Conservation (phyloP, 2,113 vertebrate species). For the Sinocyclocheilus grahami region DNA sequence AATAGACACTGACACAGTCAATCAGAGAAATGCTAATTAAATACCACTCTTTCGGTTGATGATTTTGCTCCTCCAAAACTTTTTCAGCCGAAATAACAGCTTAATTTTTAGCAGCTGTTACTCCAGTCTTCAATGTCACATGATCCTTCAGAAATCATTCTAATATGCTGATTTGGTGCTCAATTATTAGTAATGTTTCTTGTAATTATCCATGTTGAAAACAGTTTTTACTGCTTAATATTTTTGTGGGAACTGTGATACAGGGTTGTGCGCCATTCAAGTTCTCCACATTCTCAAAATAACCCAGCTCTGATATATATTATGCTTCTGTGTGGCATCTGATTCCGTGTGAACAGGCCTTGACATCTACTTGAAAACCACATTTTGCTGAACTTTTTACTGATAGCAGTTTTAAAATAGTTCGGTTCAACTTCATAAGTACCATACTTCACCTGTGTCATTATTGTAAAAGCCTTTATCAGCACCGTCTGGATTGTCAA, state of each 20-base stretch:
- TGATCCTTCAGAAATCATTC: not conserved
- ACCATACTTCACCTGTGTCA: not conserved
- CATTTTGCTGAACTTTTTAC: not conserved
- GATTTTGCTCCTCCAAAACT: too few relatives aligned
- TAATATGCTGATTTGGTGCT: not conserved
- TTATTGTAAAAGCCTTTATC: constrained; percentile 7
- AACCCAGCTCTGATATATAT: not conserved
- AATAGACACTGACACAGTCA: too few relatives aligned
- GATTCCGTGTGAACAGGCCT: not conserved
- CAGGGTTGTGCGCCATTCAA: not conserved
- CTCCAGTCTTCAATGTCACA: not conserved
- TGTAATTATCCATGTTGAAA: not conserved
- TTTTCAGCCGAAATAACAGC: too few relatives aligned
- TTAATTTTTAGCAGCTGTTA: not conserved
- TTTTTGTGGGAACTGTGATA: not conserved
- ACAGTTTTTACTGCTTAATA: not conserved
- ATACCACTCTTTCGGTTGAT: too few relatives aligned
- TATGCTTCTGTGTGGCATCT: not conserved
- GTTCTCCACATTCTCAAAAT: not conserved
- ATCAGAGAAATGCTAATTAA: too few relatives aligned
- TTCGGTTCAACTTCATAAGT: not conserved
- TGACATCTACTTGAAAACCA: not conserved
- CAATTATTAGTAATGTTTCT: not conserved
- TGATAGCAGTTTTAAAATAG: not conserved
- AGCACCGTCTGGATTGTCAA: not conserved